A percentile compares a stretch with the other conserved stretches of the same genome.
These are phyloP conservation scores for Melanotaenia nigrans DNA, from an alignment of 2,797 vertebrate species.

Conservation along the genomic window DNA sequence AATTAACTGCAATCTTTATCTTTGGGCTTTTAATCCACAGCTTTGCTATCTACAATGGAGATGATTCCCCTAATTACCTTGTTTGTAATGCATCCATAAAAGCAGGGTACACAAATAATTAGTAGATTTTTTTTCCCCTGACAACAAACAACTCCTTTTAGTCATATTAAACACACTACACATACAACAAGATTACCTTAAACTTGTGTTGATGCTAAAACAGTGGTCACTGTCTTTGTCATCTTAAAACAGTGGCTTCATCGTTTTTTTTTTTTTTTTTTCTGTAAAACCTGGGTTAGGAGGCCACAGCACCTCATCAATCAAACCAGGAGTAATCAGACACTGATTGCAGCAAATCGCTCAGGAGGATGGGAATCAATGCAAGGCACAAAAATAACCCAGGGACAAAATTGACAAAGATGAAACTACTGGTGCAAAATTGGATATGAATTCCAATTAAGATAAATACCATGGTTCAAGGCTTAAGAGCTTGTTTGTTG, in stretches of 20 bases:
- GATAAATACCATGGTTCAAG: conserved; percentile 59
- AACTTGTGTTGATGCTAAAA: conserved; percentile 8
- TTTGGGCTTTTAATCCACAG: conserved; percentile 37
- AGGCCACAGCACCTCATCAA: conserved; percentile 63
- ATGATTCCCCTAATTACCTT: conserved; percentile 31
- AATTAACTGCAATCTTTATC: conserved; percentile 62
- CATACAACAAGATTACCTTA: neutral
- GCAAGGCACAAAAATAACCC: conserved; percentile 71
- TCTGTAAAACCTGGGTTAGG: conserved; percentile 27
- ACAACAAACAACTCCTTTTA: conserved; percentile 24
- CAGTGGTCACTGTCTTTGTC: conserved; percentile 4
- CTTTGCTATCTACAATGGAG: conserved; percentile 20
- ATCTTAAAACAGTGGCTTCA: conserved; percentile 17
- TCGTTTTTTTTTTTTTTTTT: conserved; percentile 5
- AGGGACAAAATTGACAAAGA: conserved; percentile 71
- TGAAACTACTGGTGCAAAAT: conserved; percentile 64
- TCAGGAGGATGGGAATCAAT: conserved; percentile 71
- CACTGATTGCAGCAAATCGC: conserved; percentile 71
- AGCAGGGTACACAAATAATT: conserved; percentile 39
- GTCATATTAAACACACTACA: conserved; percentile 28
- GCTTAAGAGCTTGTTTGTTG: conserved; percentile 43
- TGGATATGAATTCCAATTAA: conserved; percentile 69
- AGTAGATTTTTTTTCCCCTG: conserved; percentile 44
- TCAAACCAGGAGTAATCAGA: conserved; percentile 68
- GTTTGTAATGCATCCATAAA: conserved; percentile 49